These are phyloP conservation scores for Myotis vivesi DNA, from an alignment of 2,797 vertebrate genomes.

Conservation along the genomic window DNA sequence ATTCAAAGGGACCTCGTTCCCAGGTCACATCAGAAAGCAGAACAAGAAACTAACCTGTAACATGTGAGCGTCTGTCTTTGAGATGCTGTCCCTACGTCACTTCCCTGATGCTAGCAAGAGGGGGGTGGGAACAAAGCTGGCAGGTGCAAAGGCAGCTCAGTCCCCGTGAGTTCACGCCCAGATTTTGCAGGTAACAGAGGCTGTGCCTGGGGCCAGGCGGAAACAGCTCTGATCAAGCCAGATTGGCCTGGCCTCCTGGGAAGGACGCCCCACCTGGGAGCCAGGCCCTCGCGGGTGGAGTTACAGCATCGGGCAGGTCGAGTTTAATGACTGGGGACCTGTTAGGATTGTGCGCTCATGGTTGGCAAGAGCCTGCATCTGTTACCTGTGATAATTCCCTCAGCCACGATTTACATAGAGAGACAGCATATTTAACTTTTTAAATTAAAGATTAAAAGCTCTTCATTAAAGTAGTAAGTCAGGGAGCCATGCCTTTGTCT, in stretches of 20 bases:
- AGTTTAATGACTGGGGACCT: accelerated
- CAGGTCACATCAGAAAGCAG: neutral
- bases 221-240: accelerated
- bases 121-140: accelerated
- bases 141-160: neutral
- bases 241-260: accelerated
- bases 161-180: accelerated
- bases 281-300: neutral
- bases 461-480: slow-evolving; percentile 84
- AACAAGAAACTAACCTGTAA: accelerated
- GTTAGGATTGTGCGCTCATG: neutral
- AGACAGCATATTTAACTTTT: slow-evolving; percentile 57
- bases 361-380: neutral
- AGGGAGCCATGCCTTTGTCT: slow-evolving; percentile 63
- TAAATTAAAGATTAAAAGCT: slow-evolving; percentile 81
- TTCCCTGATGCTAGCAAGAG: neutral
- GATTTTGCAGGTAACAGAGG: neutral
- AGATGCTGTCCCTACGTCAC: accelerated
- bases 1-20: neutral
- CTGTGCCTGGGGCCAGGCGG: neutral
- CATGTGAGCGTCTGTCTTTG: accelerated
- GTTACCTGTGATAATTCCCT: slow-evolving; percentile 56
- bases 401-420: slow-evolving; percentile 52
- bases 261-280: accelerated
- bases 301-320: accelerated